Evolutionary conservation across 2,797 vertebrate species (phyloP), one percentile per base, ranked within the genome.

Genomic region (Botia almorhae): DNA sequence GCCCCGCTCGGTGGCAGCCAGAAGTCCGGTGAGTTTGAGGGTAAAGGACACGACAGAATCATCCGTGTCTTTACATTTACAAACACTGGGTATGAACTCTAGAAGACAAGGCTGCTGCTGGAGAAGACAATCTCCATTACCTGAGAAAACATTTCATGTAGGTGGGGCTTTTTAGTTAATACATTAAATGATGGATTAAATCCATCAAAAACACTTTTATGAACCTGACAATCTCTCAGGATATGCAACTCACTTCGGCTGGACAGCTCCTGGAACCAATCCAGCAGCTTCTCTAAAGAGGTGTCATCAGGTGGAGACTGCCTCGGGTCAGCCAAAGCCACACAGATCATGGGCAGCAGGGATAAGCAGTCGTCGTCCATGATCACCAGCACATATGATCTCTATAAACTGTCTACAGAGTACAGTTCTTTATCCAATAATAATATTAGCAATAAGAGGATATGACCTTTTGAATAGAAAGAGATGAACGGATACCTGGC

Each of bases 241-340:
- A 7, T 4, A 36, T 19, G 29, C 16, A 36, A 90, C 91, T 93
- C 81, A 97, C 96, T 95, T 60, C 87, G 76, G n/a, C 83, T 68
- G 0, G 87, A 85, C 72, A 96, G 77, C 0, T 87, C 83, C 39
- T 91, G 93, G 86, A 99, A 94, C 95, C 96, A 98, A 90, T 99
- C 98, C 60, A 98, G 88, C 50, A 99, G 91, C 83, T 98, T 99
- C 90, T 98, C 97, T 90, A 97, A 88, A 83, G 95, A 97, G 19
- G 96, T 97, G 87, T 98, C 97, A 81, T 99, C 98, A 0, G 92
- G 92, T 79, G 96, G 82, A 1, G 91, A 89, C 74, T 90, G 93
- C 53, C 87, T 90, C 0, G 94, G 90, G 53, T 93, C 94, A 21
- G 91, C 90, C 83, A 98, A 88, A 1, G 94, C 90, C 1, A 91